Evolutionary conservation across 2,888 invertebrate species (phyloP), one percentile per base, ranked within the genome.

Genomic region (Clivina fossor): DNA sequence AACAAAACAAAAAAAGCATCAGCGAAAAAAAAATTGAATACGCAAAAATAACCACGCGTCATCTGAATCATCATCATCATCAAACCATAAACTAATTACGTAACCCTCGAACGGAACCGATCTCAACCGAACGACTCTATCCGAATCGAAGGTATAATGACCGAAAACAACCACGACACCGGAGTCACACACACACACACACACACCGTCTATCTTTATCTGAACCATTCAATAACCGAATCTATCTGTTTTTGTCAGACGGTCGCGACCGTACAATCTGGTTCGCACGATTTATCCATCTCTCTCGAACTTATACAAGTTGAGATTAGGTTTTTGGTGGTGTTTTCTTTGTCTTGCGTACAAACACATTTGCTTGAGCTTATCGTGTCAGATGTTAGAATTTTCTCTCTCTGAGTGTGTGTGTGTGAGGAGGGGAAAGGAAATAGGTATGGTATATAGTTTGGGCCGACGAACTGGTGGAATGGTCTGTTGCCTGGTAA

Each of bases 81-180:
- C 30, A 11, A 30, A 9, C 37, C 48, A 33, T 48, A 48, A 48
- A 35, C 35, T 48, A 48, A 48, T 48, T 48, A 48, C 48, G 48
- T 48, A 48, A 48, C 48, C 35, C n/a, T n/a, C 48, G 48, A 48
- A 35, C 37, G 20, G 11, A 35, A 20, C 48, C 48, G 48, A 48
- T 19, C 19, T 3, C 15, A 11, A n/a, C 35, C 48, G 48, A n/a
- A 19, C 48, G 48, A 48, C 3, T 24, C 26, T 8, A 24, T 5
- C 48, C 48, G 48, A 48, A 32, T 18, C 24, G 48, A 48, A 48
- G 48, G 48, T 48, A 48, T 48, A 48, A 48, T 48, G 48, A 48
- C 48, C 48, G 48, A 48, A 48, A 48, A 48, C 48, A 48, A 48
- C 48, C 35, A 48, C 48, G 24, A 33, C 24, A 48, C 13, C 37